A percentile compares a stretch with the other conserved stretches of the same genome.
Evolutionary conservation across 2,113 vertebrate species (phyloP).

Genomic region (Oplegnathus fasciatus): DNA sequence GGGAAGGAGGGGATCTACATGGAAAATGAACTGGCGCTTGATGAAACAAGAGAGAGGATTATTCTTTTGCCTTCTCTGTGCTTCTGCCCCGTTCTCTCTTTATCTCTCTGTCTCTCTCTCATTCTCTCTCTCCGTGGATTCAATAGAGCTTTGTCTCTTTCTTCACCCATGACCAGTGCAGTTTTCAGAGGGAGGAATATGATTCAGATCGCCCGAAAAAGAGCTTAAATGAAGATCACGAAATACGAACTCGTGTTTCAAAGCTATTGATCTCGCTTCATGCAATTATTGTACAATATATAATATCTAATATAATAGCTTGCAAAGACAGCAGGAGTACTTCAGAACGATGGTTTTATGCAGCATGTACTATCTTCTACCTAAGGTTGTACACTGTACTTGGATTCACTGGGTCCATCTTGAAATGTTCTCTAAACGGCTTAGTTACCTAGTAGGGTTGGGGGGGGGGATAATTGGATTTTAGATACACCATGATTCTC

Average conservation of each 20-base stretch:
- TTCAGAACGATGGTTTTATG: background rate
- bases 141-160: slow-evolving; percentile 63
- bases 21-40: slow-evolving; percentile 55
- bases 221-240: background rate
- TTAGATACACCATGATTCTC: background rate
- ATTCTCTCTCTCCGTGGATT: slow-evolving; percentile 27
- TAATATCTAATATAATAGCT: background rate
- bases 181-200: slow-evolving; percentile 30
- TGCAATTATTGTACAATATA: background rate
- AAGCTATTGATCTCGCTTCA: background rate
- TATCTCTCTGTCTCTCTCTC: background rate
- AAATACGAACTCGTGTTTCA: background rate
- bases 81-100: slow-evolving; percentile 18
- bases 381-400: background rate
- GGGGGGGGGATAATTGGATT: background rate
- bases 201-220: background rate
- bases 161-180: slow-evolving; percentile 16
- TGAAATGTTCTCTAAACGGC: background rate
- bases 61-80: slow-evolving; percentile 47
- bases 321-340: background rate
- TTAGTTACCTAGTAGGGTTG: background rate
- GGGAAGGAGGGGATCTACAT: slow-evolving; percentile 30
- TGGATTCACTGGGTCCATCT: background rate
- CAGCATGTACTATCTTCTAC: background rate
- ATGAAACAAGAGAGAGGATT: slow-evolving; percentile 60